Evolutionary conservation across 2,888 invertebrate species (phyloP).

Genomic region (Eristalinus aeneus): DNA sequence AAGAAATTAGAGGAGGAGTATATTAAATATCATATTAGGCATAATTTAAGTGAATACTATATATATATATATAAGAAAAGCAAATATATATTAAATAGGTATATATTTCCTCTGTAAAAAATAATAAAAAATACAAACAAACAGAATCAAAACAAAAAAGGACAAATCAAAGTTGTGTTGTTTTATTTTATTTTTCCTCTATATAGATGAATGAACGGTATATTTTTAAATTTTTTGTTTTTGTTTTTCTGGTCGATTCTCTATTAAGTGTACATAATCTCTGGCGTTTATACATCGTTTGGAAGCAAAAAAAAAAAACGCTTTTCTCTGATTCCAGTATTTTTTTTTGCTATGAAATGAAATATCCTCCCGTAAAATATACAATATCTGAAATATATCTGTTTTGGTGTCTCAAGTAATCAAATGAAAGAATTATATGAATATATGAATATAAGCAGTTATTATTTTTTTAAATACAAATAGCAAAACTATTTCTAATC

Average conservation of each 20-base stretch:
- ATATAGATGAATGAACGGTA: slow-evolving; percentile 52
- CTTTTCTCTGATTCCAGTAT: slow-evolving; percentile 21
- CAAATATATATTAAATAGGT: slow-evolving; percentile 15
- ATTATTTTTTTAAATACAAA: slow-evolving; percentile 20
- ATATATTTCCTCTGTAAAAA: slow-evolving; percentile 70
- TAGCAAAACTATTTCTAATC: slow-evolving; percentile 30
- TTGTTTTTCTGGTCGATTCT: slow-evolving; percentile 75
- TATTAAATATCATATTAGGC: slow-evolving; percentile 37
- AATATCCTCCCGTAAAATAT: slow-evolving; percentile 54
- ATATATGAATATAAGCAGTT: slow-evolving; percentile 32
- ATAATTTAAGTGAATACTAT: slow-evolving; percentile 47
- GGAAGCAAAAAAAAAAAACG: slow-evolving; percentile 66
- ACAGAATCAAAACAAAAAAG: slow-evolving; percentile 70
- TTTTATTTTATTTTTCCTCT: slow-evolving; percentile 77
- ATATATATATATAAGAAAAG: slow-evolving; percentile 19
- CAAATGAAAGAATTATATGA: slow-evolving; percentile 27
- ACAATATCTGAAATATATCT: slow-evolving; percentile 74
- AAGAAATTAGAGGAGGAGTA: slow-evolving; percentile 20
- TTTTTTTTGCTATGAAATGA: slow-evolving; percentile 9
- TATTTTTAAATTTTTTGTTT: slow-evolving; percentile 40
- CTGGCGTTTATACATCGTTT: slow-evolving; percentile 73
- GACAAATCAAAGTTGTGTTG: slow-evolving; percentile 74
- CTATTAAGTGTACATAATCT: slow-evolving; percentile 70
- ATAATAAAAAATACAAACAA: slow-evolving; percentile 8
- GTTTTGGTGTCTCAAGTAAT: slow-evolving; percentile 79